Percentiles rank a stretch among this genome's conserved stretches.
These are phyloP conservation scores for Corapipo altera DNA, from an alignment of 2,113 vertebrate species.

Conservation along the genomic window DNA sequence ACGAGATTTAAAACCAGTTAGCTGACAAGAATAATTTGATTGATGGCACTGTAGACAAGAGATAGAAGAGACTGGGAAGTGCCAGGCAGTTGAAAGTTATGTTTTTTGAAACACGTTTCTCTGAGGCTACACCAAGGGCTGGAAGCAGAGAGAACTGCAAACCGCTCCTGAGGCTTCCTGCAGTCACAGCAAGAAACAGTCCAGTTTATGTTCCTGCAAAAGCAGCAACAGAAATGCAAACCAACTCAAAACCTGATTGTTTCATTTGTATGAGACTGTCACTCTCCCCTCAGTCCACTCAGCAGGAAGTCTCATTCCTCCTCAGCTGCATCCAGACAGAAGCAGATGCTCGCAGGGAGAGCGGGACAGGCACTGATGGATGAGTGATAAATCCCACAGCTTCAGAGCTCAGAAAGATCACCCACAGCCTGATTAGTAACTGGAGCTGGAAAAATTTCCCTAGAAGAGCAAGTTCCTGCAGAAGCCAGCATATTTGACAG, in stretches of 20 bases:
- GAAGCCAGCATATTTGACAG: not conserved
- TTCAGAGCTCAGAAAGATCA: not conserved
- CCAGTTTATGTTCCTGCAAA: not conserved
- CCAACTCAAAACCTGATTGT: not conserved
- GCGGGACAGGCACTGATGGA: not conserved
- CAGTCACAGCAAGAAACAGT: not conserved
- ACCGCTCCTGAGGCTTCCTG: not conserved
- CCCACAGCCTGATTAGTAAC: slow-evolving; percentile 9
- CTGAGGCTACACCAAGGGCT: not conserved
- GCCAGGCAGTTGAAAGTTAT: not conserved
- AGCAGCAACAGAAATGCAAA: not conserved
- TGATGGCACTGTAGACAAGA: not conserved
- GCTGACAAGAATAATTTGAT: not conserved
- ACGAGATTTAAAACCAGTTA: not conserved
- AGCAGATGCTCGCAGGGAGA: not conserved
- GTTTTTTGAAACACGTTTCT: not conserved
- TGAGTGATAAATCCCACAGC: not conserved
- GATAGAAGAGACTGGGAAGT: not conserved
- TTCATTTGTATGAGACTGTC: not conserved
- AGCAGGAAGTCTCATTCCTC: slow-evolving; percentile 1
- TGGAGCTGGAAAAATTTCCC: not conserved
- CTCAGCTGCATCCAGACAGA: not conserved
- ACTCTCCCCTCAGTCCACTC: not conserved
- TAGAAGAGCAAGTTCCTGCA: not conserved
- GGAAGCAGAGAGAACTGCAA: not conserved